phyloP scores from a whole-genome alignment of 2,888 invertebrate genomes.

The Stenolophus ochropezus region DNA sequence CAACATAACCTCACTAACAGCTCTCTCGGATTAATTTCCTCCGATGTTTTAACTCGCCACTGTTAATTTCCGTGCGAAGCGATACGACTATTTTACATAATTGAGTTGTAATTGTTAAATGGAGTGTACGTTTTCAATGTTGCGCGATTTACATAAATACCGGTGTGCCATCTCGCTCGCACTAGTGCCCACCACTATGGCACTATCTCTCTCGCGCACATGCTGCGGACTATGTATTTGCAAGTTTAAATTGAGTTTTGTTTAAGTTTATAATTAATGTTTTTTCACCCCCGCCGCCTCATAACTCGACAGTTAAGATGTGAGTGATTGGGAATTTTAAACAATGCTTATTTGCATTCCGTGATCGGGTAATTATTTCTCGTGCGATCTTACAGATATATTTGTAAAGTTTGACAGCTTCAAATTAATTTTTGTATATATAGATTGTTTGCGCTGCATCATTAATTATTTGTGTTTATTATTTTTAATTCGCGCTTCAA shows the following conservation, averaged over 20 bases:
- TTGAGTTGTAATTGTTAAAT: constrained; percentile 74
- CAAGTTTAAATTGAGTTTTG: constrained; percentile 67
- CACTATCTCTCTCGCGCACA: constrained; percentile 51
- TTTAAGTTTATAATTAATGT: constrained; percentile 67
- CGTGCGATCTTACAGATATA: constrained; percentile 20
- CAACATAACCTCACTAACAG: constrained; percentile 38
- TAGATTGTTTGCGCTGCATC: neutral
- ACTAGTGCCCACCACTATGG: neutral
- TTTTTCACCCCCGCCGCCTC: constrained; percentile 56
- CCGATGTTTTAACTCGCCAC: constrained; percentile 71
- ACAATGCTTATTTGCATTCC: constrained; percentile 45
- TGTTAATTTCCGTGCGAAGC: constrained; percentile 73
- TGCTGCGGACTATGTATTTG: constrained; percentile 61
- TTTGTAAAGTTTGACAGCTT: constrained; percentile 32
- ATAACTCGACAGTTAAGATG: constrained; percentile 38
- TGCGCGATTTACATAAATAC: constrained; percentile 71
- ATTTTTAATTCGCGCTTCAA: neutral
- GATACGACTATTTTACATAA: constrained; percentile 72
- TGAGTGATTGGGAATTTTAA: constrained; percentile 20
- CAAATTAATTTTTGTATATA: constrained; percentile 18
- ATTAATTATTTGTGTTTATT: neutral
- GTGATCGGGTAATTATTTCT: constrained; percentile 28
- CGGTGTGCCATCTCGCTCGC: constrained; percentile 66
- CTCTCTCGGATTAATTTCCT: constrained; percentile 67
- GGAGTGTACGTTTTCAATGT: constrained; percentile 72